phyloP scores from a whole-genome alignment of 2,797 vertebrate species.

The Avahi laniger region DNA sequence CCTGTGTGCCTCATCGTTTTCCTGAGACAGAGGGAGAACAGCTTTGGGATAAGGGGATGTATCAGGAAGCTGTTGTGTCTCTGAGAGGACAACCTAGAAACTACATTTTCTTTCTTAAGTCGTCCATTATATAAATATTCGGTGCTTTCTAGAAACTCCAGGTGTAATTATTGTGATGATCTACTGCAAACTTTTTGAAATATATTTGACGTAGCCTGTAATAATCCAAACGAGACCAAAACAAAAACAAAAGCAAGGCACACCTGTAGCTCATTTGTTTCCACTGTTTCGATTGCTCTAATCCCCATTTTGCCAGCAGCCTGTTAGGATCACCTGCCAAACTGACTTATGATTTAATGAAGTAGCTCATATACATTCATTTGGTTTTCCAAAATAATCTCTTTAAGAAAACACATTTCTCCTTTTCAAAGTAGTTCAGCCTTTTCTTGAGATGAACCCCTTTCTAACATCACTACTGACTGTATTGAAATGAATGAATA shows the following conservation, averaged over 20 bases:
- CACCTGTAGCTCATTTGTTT: slow-evolving; percentile 64
- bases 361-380: neutral
- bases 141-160: neutral
- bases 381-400: slow-evolving; percentile 41
- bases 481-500: slow-evolving; percentile 57
- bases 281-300: neutral
- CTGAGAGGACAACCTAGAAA: neutral
- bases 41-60: neutral
- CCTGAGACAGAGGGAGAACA: neutral
- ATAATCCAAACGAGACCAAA: neutral
- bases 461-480: neutral
- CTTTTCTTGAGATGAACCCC: neutral
- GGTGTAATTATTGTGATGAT: neutral
- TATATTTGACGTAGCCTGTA: neutral
- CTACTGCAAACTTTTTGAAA: slow-evolving; percentile 9
- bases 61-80: neutral
- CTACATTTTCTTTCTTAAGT: neutral
- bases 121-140: neutral
- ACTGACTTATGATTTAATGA: slow-evolving; percentile 26
- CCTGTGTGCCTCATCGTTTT: neutral
- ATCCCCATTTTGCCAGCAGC: neutral
- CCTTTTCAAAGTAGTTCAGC: slow-evolving; percentile 24
- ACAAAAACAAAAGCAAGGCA: neutral
- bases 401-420: slow-evolving; percentile 41
- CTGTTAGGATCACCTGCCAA: slow-evolving; percentile 51